phyloP scores from a whole-genome alignment of 2,113 vertebrate genomes.

The Lethenteron reissneri region DNA sequence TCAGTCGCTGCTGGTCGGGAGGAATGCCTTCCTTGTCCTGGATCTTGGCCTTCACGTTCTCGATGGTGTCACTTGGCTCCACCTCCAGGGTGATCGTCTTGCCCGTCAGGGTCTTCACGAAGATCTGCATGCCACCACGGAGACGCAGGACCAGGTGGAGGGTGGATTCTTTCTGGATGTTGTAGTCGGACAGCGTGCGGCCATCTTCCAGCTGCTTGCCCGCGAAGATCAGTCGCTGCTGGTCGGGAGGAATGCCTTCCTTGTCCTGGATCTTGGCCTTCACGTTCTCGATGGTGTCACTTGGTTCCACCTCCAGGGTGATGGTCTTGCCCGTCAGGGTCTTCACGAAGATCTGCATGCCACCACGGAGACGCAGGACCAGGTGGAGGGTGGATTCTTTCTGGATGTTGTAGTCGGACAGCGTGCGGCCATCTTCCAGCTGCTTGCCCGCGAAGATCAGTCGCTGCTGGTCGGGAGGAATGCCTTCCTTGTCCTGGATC shows the following conservation, averaged over 20 bases:
- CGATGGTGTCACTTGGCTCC: slow-evolving; percentile 25
- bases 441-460: slow-evolving; percentile 93
- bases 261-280: slow-evolving; percentile 26
- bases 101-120: slow-evolving; percentile 26
- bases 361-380: slow-evolving; percentile 77
- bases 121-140: slow-evolving; percentile 50
- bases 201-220: slow-evolving; percentile 94
- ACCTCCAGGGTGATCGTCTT: slow-evolving; percentile 29
- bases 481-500: slow-evolving; percentile 41
- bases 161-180: slow-evolving; percentile 95
- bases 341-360: slow-evolving; percentile 37
- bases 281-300: slow-evolving; percentile 25
- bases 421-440: slow-evolving; percentile 76
- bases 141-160: slow-evolving; percentile 81
- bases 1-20: slow-evolving; percentile 83
- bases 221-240: slow-evolving; percentile 86
- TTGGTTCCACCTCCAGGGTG: slow-evolving; percentile 26
- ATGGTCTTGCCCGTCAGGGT: slow-evolving; percentile 27
- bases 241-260: slow-evolving; percentile 58
- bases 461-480: slow-evolving; percentile 87
- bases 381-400: slow-evolving; percentile 89
- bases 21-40: slow-evolving; percentile 37
- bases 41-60: slow-evolving; percentile 25
- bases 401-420: slow-evolving; percentile 96
- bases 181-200: slow-evolving; percentile 84